Conservation (phyloP, 1,140 invertebrate genomes). For the Hirudo medicinalis region DNA sequence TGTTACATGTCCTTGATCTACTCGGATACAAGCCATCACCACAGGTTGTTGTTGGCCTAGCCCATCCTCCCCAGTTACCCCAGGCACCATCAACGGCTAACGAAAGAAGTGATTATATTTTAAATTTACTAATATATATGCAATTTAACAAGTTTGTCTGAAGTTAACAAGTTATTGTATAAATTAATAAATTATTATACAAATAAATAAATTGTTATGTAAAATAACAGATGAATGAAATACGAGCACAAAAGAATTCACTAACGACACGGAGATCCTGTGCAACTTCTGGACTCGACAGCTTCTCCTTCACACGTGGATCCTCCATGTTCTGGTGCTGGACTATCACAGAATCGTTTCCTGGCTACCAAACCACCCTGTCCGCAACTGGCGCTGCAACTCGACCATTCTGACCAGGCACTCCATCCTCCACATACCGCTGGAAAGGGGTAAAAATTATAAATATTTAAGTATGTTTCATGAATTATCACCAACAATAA, state of each 20-base stretch:
- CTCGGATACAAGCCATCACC: not conserved
- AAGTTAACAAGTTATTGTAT: too few relatives aligned
- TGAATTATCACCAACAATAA: not conserved
- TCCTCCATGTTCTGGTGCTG: conserved; percentile 59
- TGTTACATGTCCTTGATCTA: not conserved
- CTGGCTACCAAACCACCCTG: conserved; percentile 31
- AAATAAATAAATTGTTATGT: too few relatives aligned
- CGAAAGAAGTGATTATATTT: not conserved
- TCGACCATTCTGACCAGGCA: conserved; percentile 22
- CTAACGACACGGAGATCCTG: not conserved
- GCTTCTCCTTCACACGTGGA: conserved; percentile 32
- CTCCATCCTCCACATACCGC: conserved; percentile 26
- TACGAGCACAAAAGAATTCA: not conserved
- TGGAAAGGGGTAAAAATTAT: conserved; percentile 14
- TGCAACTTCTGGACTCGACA: not conserved
- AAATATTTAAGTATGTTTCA: not conserved
- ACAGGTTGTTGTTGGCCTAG: not conserved
- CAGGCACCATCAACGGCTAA: not conserved
- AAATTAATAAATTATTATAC: too few relatives aligned
- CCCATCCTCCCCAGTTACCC: not conserved
- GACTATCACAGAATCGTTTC: conserved; percentile 24
- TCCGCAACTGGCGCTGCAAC: conserved; percentile 23
- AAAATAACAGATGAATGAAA: not conserved
- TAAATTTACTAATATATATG: too few relatives aligned
- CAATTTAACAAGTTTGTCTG: too few relatives aligned